Evolutionary conservation across 2,888 invertebrate genomes (phyloP).

Genomic region (Calameuta idolon): DNA sequence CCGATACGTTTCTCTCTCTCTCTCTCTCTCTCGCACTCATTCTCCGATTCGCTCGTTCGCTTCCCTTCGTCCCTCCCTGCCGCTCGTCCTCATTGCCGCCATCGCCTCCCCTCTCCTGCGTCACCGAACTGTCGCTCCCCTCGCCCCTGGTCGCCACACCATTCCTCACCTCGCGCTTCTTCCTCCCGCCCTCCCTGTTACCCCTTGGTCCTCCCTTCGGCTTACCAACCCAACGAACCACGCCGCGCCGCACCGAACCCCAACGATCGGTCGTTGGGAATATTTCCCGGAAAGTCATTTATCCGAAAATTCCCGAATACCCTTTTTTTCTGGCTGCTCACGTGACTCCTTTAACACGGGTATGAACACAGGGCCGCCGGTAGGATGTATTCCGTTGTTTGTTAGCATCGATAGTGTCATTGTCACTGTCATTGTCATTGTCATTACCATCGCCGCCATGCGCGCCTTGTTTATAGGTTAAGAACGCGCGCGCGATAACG

Average conservation of each 20-base stretch:
- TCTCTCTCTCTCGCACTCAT: neutral
- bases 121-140: constrained; percentile 6
- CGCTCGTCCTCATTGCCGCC: constrained; percentile 10
- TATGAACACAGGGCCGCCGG: neutral
- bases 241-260: constrained; percentile 22
- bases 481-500: neutral
- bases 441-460: neutral
- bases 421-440: neutral
- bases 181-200: constrained; percentile 7
- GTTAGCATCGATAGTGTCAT: neutral
- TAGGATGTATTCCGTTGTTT: neutral
- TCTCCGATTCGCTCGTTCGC: constrained; percentile 14
- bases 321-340: neutral
- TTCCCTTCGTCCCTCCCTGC: constrained; percentile 11
- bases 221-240: constrained; percentile 27
- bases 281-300: constrained; percentile 33
- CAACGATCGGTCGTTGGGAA: constrained; percentile 16
- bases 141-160: constrained; percentile 6
- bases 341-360: neutral
- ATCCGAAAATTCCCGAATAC: constrained; percentile 14
- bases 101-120: constrained; percentile 11
- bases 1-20: neutral
- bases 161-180: constrained; percentile 16
- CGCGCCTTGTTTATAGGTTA: neutral
- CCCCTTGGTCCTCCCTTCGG: constrained; percentile 25